Evolutionary conservation across 2,888 invertebrate species (phyloP).

Genomic region (Crossocerus cetratus): DNA sequence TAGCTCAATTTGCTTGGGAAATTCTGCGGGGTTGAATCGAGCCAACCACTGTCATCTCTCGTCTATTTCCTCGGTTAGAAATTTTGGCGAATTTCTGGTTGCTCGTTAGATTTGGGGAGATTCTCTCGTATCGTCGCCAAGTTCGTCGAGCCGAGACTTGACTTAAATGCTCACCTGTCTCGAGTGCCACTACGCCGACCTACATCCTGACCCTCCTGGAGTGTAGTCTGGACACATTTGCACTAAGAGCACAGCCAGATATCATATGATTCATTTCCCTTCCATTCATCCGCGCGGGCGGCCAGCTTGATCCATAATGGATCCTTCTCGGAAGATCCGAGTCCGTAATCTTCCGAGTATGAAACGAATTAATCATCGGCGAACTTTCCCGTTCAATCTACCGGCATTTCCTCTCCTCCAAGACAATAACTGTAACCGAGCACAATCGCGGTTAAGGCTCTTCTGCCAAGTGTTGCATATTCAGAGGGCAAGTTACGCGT

Average conservation of each 20-base stretch:
- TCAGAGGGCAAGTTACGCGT: constrained; percentile 31
- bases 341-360: not conserved
- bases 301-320: not conserved
- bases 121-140: no score
- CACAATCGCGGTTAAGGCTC: constrained; percentile 12
- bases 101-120: no score
- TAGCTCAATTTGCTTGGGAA: no score
- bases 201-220: not conserved
- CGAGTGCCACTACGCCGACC: no score
- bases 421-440: constrained; percentile 2
- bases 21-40: no score
- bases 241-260: not conserved
- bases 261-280: constrained; percentile 24
- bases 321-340: constrained; percentile 7
- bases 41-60: no score
- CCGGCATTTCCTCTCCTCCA: not conserved
- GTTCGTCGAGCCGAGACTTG: no score
- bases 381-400: constrained; percentile 1
- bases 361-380: constrained; percentile 5
- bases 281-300: constrained; percentile 20
- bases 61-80: no score
- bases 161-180: no score
- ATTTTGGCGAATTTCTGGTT: no score
- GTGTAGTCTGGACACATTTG: not conserved
- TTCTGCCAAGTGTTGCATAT: constrained; percentile 46